Conservation (phyloP, 1,140 invertebrate species). For the Scaptodrosophila lebanonensis region DNA sequence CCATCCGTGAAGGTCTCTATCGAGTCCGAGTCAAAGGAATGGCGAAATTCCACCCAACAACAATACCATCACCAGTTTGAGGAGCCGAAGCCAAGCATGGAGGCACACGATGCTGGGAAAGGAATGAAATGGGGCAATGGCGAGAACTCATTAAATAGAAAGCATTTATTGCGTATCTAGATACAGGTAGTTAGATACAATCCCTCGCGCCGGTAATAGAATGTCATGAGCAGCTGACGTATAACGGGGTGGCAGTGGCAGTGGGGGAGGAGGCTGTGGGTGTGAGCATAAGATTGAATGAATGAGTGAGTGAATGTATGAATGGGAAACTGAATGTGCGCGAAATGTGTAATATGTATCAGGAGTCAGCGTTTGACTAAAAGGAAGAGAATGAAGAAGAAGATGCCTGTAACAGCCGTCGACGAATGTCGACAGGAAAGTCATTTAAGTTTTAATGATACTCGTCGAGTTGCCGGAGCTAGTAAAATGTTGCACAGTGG, state of each 20-base stretch:
- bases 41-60: too few relatives aligned
- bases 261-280: conserved; percentile 20
- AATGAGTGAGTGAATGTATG: conserved; percentile 23
- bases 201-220: conserved; percentile 49
- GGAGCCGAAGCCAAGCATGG: too few relatives aligned
- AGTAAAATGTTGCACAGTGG: background rate
- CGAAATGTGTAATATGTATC: conserved; percentile 52
- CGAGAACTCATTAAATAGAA: conserved; percentile 70
- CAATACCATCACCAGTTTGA: too few relatives aligned
- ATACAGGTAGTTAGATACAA: conserved; percentile 51
- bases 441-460: conserved; percentile 74
- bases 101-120: background rate
- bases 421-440: conserved; percentile 53
- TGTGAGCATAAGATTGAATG: conserved; percentile 36
- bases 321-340: conserved; percentile 10
- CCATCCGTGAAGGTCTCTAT: background rate
- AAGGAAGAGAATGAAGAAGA: conserved; percentile 18
- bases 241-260: too few relatives aligned
- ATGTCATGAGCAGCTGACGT: conserved; percentile 61
- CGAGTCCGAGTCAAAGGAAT: too few relatives aligned
- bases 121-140: background rate
- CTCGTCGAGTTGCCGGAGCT: conserved; percentile 45
- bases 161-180: conserved; percentile 71
- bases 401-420: conserved; percentile 38
- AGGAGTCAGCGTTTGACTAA: conserved; percentile 64